These are phyloP conservation scores for Eupithecia exiguata DNA, from an alignment of 2,888 invertebrate genomes.

Conservation along the genomic window DNA sequence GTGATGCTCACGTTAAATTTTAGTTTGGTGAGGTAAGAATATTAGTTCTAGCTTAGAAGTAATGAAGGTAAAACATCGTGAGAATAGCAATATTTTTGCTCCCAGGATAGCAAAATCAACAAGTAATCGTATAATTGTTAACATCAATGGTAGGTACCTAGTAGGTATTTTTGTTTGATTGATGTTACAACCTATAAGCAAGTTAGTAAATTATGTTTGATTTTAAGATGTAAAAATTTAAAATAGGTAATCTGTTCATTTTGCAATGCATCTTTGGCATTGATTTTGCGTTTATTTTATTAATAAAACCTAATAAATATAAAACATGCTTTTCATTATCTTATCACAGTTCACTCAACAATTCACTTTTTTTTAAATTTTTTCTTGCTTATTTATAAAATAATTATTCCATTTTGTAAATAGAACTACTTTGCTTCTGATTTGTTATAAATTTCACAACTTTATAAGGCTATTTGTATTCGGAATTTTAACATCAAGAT, in stretches of 20 bases:
- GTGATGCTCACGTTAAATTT: slow-evolving; percentile 16
- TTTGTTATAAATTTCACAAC: slow-evolving; percentile 20
- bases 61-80: neutral
- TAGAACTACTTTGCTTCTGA: slow-evolving; percentile 45
- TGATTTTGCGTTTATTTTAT: slow-evolving; percentile 76
- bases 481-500: neutral
- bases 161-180: too few relatives aligned
- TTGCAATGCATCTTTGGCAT: slow-evolving; percentile 82
- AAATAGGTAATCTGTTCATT: slow-evolving; percentile 50
- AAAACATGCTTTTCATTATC: slow-evolving; percentile 61
- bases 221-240: neutral
- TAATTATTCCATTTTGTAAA: slow-evolving; percentile 60
- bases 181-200: too few relatives aligned
- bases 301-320: slow-evolving; percentile 65
- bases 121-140: neutral
- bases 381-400: slow-evolving; percentile 66
- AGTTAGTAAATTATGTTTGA: neutral
- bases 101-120: neutral
- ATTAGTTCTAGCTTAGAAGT: neutral
- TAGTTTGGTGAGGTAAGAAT: slow-evolving; percentile 17
- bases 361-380: slow-evolving; percentile 71
- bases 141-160: neutral
- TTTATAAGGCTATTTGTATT: slow-evolving; percentile 20
- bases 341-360: slow-evolving; percentile 82
- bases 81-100: neutral